These are phyloP conservation scores for Strigops habroptila DNA, from an alignment of 2,113 vertebrate species.

Conservation along the genomic window DNA sequence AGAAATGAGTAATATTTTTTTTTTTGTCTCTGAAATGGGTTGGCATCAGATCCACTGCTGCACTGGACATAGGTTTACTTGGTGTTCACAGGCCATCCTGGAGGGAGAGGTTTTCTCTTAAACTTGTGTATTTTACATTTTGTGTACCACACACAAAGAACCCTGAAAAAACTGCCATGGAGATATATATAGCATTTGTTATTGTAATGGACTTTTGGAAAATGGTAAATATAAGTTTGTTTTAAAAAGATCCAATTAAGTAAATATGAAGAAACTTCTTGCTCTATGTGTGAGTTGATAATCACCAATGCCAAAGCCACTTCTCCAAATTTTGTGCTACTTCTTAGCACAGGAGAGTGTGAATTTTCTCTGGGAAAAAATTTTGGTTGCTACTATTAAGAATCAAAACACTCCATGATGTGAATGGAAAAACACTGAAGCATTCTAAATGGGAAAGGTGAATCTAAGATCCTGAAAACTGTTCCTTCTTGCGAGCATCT, in stretches of 20 bases:
- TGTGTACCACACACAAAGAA: not conserved
- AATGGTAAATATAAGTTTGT: not conserved
- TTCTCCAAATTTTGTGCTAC: not conserved
- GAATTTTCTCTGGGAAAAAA: not conserved
- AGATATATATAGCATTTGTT: not conserved
- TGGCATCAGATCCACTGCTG: not conserved
- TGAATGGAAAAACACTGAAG: not conserved
- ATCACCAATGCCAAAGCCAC: not conserved
- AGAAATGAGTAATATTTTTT: not conserved
- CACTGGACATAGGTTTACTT: not conserved
- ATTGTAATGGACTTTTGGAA: not conserved
- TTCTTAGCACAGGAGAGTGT: not conserved
- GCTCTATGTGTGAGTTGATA: not conserved
- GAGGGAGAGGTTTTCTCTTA: not conserved
- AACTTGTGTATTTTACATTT: not conserved
- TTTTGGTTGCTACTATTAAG: not conserved
- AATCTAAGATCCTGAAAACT: not conserved
- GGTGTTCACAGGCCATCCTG: not conserved
- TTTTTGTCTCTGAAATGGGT: not conserved
- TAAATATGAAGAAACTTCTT: not conserved
- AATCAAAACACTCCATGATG: not conserved
- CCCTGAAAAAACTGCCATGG: not conserved
- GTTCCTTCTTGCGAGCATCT: not conserved
- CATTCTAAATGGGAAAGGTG: not conserved
- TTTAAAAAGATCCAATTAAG: not conserved